Evolutionary conservation across 2,888 invertebrate genomes (phyloP).

Genomic region (Digitonthophagus gazella): DNA sequence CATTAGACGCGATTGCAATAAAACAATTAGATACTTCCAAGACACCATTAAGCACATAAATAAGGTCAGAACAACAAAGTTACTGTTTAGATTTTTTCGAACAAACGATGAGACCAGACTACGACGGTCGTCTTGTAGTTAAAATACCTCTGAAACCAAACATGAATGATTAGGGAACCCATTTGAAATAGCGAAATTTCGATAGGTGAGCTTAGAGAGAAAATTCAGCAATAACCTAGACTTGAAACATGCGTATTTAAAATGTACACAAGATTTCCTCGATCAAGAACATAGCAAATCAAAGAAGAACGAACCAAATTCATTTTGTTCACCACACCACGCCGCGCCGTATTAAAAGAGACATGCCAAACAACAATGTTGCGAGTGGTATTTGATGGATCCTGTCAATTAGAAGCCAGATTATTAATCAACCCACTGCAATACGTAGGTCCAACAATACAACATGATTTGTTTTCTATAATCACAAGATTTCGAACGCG

Average conservation of each 20-base stretch:
- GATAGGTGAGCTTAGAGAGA: slow-evolving; percentile 27
- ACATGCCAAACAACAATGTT: slow-evolving; percentile 32
- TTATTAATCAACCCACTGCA: slow-evolving; percentile 37
- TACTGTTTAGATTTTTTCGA: not conserved
- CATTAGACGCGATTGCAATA: not conserved
- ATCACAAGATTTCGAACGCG: slow-evolving; percentile 20
- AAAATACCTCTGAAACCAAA: not conserved
- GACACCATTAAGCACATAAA: not conserved
- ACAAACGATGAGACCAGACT: not conserved
- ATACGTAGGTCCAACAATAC: slow-evolving; percentile 34
- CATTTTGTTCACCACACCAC: slow-evolving; percentile 12
- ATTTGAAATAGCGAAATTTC: slow-evolving; percentile 4
- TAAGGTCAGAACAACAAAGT: not conserved
- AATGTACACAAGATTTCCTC: slow-evolving; percentile 29
- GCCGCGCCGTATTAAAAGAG: slow-evolving; percentile 33
- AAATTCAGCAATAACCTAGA: slow-evolving; percentile 22
- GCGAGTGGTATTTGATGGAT: slow-evolving; percentile 39
- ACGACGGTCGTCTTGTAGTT: slow-evolving; percentile 1
- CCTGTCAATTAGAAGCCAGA: slow-evolving; percentile 30
- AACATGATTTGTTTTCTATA: slow-evolving; percentile 23
- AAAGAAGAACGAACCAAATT: not conserved
- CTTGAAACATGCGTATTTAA: slow-evolving; percentile 24
- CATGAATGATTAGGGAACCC: not conserved
- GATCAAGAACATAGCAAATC: slow-evolving; percentile 24
- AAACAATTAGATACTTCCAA: not conserved